Conservation (phyloP, 2,113 vertebrate species). For the Uria aalge region DNA sequence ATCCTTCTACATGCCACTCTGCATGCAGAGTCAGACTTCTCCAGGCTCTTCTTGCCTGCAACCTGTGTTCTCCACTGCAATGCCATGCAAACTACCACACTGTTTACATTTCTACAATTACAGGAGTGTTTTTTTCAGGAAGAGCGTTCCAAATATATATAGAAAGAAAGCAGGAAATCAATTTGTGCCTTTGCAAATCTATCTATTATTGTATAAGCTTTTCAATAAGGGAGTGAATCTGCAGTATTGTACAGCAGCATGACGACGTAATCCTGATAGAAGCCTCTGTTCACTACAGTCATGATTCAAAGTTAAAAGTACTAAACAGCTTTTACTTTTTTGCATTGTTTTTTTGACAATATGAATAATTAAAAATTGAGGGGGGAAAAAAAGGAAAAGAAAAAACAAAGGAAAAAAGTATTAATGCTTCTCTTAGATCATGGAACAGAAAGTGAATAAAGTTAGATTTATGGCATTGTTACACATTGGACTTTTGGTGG, state of each 20-base stretch:
- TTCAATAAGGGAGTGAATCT: background rate
- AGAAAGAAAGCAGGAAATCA: background rate
- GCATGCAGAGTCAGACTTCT: background rate
- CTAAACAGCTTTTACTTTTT: background rate
- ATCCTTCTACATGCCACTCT: background rate
- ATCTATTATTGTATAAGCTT: background rate
- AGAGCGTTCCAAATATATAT: background rate
- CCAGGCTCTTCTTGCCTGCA: background rate
- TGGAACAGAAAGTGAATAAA: background rate
- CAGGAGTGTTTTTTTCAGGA: background rate
- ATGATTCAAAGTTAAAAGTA: background rate
- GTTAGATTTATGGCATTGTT: background rate
- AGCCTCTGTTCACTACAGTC: background rate
- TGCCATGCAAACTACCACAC: background rate
- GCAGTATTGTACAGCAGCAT: background rate
- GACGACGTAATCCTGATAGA: background rate
- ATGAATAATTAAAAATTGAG: background rate
- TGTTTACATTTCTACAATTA: background rate
- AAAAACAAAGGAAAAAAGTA: fast-evolving
- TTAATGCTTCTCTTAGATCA: background rate
- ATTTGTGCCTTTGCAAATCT: background rate
- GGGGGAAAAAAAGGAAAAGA: too few relatives aligned
- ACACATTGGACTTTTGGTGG: background rate
- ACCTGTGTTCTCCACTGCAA: background rate
- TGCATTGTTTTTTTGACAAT: background rate